These are phyloP conservation scores for Drosophila kambysellisi DNA, from an alignment of 2,888 invertebrate species.

Conservation along the genomic window DNA sequence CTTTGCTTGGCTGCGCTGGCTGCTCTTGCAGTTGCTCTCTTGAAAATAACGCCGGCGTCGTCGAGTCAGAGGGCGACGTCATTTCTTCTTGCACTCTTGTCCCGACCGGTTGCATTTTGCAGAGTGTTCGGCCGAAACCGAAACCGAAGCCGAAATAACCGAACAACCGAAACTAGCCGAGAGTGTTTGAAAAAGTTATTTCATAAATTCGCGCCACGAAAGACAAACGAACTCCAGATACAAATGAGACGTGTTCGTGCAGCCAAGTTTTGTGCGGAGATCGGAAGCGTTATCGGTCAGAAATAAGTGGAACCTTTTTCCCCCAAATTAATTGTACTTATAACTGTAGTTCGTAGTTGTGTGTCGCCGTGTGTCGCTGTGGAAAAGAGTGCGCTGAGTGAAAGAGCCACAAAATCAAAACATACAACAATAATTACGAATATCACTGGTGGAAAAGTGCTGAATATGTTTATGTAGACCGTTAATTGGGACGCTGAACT, in stretches of 20 bases:
- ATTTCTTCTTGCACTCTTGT: constrained; percentile 55
- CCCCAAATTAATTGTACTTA: constrained; percentile 11
- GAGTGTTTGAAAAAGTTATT: constrained; percentile 27
- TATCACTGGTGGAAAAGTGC: constrained; percentile 59
- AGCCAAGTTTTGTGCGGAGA: constrained; percentile 46
- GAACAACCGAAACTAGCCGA: constrained; percentile 27
- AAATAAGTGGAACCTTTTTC: constrained; percentile 17
- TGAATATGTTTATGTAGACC: constrained; percentile 54
- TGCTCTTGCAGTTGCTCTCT: constrained; percentile 11
- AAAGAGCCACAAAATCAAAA: constrained; percentile 24
- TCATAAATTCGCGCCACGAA: constrained; percentile 54
- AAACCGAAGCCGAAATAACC: constrained; percentile 17
- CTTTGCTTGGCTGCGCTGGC: neutral
- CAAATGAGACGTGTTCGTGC: constrained; percentile 37
- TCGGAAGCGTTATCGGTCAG: constrained; percentile 42
- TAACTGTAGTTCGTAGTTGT: constrained; percentile 13
- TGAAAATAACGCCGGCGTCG: constrained; percentile 1
- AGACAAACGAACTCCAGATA: constrained; percentile 18
- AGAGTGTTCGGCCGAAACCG: constrained; percentile 25
- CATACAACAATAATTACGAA: constrained; percentile 25
- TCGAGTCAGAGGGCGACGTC: constrained; percentile 26
- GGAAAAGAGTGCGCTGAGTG: constrained; percentile 13
- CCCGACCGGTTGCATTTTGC: constrained; percentile 40
- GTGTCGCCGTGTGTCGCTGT: constrained; percentile 12
- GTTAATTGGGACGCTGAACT: constrained; percentile 64